Conservation (phyloP, 2,113 vertebrate species). For the Meles meles region DNA sequence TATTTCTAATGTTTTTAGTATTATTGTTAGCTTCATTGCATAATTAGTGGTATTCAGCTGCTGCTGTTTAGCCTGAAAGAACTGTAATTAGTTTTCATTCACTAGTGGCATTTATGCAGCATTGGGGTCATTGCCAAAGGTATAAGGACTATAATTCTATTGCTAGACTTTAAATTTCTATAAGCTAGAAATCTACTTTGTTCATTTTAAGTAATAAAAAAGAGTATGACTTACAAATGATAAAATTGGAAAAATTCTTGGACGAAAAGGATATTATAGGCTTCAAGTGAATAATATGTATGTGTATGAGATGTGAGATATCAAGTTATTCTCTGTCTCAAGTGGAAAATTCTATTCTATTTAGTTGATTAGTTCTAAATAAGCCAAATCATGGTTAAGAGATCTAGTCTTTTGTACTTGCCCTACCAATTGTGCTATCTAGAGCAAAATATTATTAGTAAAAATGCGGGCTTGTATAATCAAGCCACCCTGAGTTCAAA, state of each 20-base stretch:
- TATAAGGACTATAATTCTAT: constrained; percentile 56
- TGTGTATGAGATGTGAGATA: background rate
- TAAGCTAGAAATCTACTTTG: constrained; percentile 55
- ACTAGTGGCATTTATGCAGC: constrained; percentile 51
- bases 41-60: constrained; percentile 64
- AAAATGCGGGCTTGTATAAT: background rate
- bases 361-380: constrained; percentile 13
- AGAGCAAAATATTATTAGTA: background rate
- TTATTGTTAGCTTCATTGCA: constrained; percentile 59
- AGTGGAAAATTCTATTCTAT: background rate
- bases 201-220: constrained; percentile 53
- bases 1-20: constrained; percentile 63
- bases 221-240: background rate
- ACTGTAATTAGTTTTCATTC: constrained; percentile 68
- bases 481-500: background rate
- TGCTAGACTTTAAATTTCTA: constrained; percentile 50
- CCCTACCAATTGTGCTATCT: background rate
- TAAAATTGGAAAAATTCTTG: constrained; percentile 20
- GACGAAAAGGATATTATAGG: background rate
- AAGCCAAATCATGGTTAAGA: background rate
- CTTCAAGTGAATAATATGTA: background rate
- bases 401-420: background rate
- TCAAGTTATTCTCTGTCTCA: background rate
- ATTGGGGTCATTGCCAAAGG: constrained; percentile 48
- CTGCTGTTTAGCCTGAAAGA: constrained; percentile 66